phyloP scores from a whole-genome alignment of 2,113 vertebrate genomes.

The Psophia crepitans region DNA sequence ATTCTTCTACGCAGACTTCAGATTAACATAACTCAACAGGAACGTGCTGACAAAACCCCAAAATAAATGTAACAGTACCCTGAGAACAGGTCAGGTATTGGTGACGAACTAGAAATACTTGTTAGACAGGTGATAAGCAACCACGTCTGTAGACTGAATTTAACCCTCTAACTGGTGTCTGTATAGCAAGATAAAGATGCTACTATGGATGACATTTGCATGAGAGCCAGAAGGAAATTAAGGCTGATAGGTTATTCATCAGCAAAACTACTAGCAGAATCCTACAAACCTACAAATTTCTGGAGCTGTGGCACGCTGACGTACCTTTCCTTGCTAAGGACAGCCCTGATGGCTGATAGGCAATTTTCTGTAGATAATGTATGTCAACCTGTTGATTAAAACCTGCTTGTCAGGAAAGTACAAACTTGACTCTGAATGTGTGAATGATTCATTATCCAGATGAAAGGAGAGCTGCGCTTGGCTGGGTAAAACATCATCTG shows the following conservation, averaged over 20 bases:
- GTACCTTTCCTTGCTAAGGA: background rate
- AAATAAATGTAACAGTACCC: background rate
- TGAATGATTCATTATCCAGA: constrained; percentile 39
- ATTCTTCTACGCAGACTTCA: background rate
- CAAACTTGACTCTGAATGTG: constrained; percentile 20
- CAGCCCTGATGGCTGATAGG: background rate
- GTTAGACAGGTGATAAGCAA: background rate
- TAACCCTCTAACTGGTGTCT: background rate
- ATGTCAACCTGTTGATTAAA: constrained; percentile 13
- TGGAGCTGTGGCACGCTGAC: background rate
- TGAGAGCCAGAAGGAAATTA: background rate
- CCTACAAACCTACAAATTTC: background rate
- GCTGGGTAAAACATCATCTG: constrained; percentile 6
- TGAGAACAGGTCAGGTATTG: rapidly evolving
- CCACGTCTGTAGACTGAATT: background rate
- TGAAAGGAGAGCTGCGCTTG: constrained; percentile 1
- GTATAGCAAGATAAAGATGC: background rate
- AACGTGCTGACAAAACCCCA: background rate
- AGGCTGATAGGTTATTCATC: background rate
- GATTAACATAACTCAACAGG: background rate
- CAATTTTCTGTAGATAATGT: background rate
- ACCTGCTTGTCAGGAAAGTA: background rate
- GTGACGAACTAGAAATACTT: background rate
- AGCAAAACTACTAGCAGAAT: background rate
- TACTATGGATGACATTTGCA: background rate